Conservation (phyloP, 2,113 vertebrate genomes). For the Hassar affinis region DNA sequence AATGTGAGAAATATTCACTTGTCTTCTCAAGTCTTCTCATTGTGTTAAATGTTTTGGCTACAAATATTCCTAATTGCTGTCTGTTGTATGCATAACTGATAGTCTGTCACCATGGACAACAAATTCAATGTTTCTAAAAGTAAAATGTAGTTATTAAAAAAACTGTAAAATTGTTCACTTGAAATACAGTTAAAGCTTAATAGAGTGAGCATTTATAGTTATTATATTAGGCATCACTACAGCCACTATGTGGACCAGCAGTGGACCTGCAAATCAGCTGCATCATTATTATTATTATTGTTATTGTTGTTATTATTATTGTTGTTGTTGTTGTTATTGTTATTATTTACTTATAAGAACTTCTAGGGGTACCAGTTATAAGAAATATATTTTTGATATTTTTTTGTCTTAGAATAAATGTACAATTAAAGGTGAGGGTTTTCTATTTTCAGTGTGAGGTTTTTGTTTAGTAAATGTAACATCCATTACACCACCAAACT, state of each 20-base stretch:
- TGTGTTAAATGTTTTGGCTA: neutral
- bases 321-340: too few species aligned
- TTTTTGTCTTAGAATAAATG: too few species aligned
- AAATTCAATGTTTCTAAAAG: neutral
- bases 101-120: neutral
- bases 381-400: too few species aligned
- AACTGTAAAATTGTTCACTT: neutral
- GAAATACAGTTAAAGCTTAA: neutral
- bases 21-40: neutral
- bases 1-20: neutral
- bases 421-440: too few species aligned
- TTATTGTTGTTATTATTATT: too few species aligned
- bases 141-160: too few species aligned
- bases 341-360: neutral
- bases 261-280: too few species aligned
- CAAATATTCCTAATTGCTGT: neutral
- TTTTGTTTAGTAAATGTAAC: too few species aligned
- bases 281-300: too few species aligned
- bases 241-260: too few species aligned
- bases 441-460: too few species aligned
- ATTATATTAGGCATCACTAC: neutral
- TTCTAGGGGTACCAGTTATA: too few species aligned
- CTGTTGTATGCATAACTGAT: neutral
- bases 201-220: neutral
- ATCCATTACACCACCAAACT: neutral